A percentile compares a stretch with the other conserved stretches of the same genome.
Evolutionary conservation across 2,113 vertebrate species (phyloP).

Genomic region (Periophthalmus modestus): DNA sequence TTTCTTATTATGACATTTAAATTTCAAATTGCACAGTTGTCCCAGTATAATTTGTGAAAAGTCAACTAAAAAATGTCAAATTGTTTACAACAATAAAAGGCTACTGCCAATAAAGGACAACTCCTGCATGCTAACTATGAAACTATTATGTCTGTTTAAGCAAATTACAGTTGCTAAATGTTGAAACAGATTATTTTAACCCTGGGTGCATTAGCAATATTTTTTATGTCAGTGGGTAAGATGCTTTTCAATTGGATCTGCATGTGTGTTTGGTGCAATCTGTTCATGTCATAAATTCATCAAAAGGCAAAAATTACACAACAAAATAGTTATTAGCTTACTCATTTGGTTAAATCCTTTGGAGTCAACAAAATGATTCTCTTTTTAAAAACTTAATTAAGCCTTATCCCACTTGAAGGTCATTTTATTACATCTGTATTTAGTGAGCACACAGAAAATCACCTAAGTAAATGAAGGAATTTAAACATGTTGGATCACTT

Average conservation of each 20-base stretch:
- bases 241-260: too few species aligned
- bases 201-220: too few species aligned
- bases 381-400: neutral
- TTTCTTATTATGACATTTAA: constrained; percentile 1
- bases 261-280: neutral
- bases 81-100: neutral
- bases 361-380: neutral
- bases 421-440: neutral
- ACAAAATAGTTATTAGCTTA: neutral
- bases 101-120: too few species aligned
- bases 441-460: neutral
- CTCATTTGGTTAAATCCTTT: neutral
- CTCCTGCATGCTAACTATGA: too few species aligned
- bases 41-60: neutral
- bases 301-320: neutral
- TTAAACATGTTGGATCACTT: neutral
- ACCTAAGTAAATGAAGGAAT: neutral
- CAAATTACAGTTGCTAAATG: too few species aligned
- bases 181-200: too few species aligned
- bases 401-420: neutral
- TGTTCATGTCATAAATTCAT: neutral
- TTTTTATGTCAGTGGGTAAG: too few species aligned
- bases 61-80: neutral
- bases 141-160: too few species aligned
- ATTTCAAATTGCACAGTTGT: neutral